Conservation (phyloP, 2,888 invertebrate species). For the Odontothrips loti region DNA sequence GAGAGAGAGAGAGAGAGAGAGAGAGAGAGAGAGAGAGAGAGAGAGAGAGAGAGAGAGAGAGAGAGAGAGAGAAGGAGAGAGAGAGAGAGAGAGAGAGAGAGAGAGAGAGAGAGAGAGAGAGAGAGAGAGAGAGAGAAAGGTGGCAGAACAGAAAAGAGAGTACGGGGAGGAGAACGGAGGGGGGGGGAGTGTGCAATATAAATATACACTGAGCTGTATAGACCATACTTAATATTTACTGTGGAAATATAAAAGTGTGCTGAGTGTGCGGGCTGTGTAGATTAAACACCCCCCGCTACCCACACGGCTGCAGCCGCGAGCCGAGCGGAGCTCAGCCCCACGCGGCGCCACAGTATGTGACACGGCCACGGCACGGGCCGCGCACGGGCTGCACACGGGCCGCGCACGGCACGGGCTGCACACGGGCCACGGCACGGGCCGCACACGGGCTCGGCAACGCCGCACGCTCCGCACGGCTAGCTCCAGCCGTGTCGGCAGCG, state of each 20-base stretch:
- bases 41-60: background rate
- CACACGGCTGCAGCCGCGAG: background rate
- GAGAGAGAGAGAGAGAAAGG: background rate
- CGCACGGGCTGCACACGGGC: too few relatives aligned
- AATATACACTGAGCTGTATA: slow-evolving; percentile 23
- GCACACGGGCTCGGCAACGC: too few relatives aligned
- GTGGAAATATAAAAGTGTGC: slow-evolving; percentile 26
- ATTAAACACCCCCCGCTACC: background rate
- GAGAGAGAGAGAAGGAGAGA: background rate
- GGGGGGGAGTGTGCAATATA: slow-evolving; percentile 11
- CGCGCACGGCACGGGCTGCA: too few relatives aligned
- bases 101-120: background rate
- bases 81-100: background rate
- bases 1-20: background rate
- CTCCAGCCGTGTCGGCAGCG: too few relatives aligned
- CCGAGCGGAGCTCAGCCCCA: background rate
- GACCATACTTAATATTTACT: slow-evolving; percentile 27
- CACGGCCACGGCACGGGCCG: too few relatives aligned
- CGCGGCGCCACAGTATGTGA: too few relatives aligned
- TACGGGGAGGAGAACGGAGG: background rate
- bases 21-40: background rate
- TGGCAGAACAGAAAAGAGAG: background rate
- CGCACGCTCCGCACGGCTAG: too few relatives aligned
- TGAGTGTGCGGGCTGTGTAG: background rate
- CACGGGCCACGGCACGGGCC: too few relatives aligned